Conservation (phyloP, 2,888 invertebrate species). For the Adelognathus sp. region DNA sequence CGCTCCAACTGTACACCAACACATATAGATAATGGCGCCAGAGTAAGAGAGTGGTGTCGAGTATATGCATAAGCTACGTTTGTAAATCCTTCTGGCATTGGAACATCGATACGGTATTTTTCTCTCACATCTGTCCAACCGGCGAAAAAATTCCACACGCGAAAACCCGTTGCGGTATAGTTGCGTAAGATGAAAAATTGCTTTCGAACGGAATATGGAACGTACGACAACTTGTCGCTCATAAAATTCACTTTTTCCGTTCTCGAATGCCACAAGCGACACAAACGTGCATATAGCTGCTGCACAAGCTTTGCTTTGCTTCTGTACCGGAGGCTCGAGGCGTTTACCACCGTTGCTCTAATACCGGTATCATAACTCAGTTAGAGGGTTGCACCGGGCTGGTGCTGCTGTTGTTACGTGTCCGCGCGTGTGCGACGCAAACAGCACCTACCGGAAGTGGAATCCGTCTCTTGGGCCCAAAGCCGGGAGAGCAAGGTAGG, state of each 20-base stretch:
- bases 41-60: too few species aligned
- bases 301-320: slow-evolving; percentile 12
- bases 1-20: not conserved
- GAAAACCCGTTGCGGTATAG: not conserved
- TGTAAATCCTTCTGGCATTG: too few species aligned
- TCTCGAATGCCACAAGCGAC: not conserved
- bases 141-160: not conserved
- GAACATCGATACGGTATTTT: too few species aligned
- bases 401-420: slow-evolving; percentile 9
- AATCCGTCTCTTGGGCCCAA: slow-evolving; percentile 31
- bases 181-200: slow-evolving; percentile 34
- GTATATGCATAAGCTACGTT: too few species aligned
- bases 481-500: slow-evolving; percentile 6
- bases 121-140: not conserved
- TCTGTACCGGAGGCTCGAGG: not conserved
- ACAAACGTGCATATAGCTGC: not conserved
- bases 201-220: slow-evolving; percentile 21
- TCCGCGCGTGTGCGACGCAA: too few species aligned
- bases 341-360: slow-evolving; percentile 35
- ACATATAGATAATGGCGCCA: not conserved
- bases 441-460: slow-evolving; percentile 47
- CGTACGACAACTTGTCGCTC: slow-evolving; percentile 13
- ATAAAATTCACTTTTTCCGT: not conserved
- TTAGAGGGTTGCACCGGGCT: slow-evolving; percentile 35
- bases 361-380: slow-evolving; percentile 42